Percentiles rank a stretch among this genome's conserved stretches.
Evolutionary conservation across 2,113 vertebrate species (phyloP).

Genomic region (Nematolebias whitei): DNA sequence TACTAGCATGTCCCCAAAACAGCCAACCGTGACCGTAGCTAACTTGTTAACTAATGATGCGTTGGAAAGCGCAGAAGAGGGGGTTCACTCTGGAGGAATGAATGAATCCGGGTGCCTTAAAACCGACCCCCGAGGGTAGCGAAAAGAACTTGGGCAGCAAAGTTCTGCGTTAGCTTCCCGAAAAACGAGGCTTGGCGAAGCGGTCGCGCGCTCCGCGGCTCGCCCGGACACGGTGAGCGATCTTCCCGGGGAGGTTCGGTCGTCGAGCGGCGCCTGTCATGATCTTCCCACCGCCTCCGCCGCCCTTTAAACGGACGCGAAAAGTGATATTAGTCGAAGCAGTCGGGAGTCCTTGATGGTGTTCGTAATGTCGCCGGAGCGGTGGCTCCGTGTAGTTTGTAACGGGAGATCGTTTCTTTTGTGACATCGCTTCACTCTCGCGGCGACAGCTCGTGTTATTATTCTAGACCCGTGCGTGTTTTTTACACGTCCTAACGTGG

Average conservation of each 20-base stretch:
- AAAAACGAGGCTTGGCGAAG: too few relatives aligned
- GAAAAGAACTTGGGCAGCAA: constrained; percentile 44
- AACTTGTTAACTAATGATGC: constrained; percentile 67
- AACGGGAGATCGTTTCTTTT: constrained; percentile 58
- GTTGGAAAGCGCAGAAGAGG: constrained; percentile 24
- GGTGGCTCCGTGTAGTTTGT: constrained; percentile 24
- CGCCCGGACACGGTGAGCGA: too few relatives aligned
- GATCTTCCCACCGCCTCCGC: not conserved
- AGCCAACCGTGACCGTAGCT: constrained; percentile 65
- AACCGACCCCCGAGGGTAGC: not conserved
- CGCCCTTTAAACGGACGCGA: constrained; percentile 11
- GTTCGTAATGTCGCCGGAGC: constrained; percentile 11
- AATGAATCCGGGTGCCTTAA: constrained; percentile 46
- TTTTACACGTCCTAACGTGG: too few relatives aligned
- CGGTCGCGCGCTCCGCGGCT: too few relatives aligned
- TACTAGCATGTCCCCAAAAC: constrained; percentile 55
- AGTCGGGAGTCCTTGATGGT: not conserved
- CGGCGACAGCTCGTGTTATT: too few relatives aligned
- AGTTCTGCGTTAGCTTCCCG: constrained; percentile 41
- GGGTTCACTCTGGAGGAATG: constrained; percentile 40
- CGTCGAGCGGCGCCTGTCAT: constrained; percentile 62
- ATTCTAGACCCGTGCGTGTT: too few relatives aligned
- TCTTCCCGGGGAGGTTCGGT: constrained; percentile 18
- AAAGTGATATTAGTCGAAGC: constrained; percentile 51
- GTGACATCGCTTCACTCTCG: constrained; percentile 31